Evolutionary conservation across 2,888 invertebrate species (phyloP), one percentile per base, ranked within the genome.

Genomic region (Nemapogon koenigi): DNA sequence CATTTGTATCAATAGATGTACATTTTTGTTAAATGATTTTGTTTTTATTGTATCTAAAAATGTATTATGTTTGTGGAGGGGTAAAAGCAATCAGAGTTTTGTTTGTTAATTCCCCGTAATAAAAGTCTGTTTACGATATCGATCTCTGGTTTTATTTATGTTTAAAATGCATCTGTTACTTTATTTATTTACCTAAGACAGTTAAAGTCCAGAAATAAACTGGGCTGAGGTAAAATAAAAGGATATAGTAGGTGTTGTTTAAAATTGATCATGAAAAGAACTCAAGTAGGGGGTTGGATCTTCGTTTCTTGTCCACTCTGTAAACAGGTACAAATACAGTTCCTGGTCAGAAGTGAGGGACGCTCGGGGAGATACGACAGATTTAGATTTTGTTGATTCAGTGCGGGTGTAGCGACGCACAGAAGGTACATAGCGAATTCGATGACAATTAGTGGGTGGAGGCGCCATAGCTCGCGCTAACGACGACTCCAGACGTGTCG

Each of bases 1-100:
- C 78, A 69, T 69, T 71, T 68, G 57, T 62, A 64, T 61, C 57
- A 62, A 59, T 75, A 72, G 67, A 58, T 72, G 64, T 73, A 73
- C 55, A 71, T 71, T 71, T n/a, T 71, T 72, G 76, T 78, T 75
- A 66, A 59, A 16, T 19, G 52, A 54, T 59, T 61, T 67, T 59
- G 59, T 69, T 39, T 38, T 46, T 46, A 45, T 46, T 44, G 57
- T 57, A 60, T 57, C 49, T 58, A 57, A 59, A 57, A 57, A 54
- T 61, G 55, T 62, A 69, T 67, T 70, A 57, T 66, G 62, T 68
- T 75, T 67, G 61, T 61, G 55, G 50, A 29, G 42, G 41, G 38
- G 41, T 43, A 59, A 53, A 61, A 59, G 60, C 48, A 55, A 62
- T 31, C 57, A 57, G 60, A 53, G 56, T 64, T 66, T 68, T 67